Evolutionary conservation across 1,140 invertebrate genomes (phyloP).

Genomic region (Ips nitidus): DNA sequence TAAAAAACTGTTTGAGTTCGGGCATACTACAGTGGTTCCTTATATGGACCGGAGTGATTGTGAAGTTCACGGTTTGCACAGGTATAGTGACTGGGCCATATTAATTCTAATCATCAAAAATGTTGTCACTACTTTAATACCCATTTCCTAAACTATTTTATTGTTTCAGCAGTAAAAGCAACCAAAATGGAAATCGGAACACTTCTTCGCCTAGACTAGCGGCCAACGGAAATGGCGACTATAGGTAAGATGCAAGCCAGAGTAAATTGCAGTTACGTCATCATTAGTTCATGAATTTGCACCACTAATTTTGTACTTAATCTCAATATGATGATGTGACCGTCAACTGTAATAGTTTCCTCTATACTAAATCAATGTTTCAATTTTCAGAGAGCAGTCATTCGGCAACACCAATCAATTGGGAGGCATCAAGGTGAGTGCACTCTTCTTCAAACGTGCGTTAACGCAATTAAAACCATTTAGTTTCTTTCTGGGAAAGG

Average conservation of each 20-base stretch:
- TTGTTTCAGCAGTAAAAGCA: conserved; percentile 41
- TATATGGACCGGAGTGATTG: conserved; percentile 48
- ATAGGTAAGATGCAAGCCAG: conserved; percentile 36
- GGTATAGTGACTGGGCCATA: conserved; percentile 27
- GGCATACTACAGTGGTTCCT: conserved; percentile 44
- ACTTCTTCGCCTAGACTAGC: conserved; percentile 42
- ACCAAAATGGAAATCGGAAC: conserved; percentile 41
- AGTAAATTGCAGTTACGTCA: no score
- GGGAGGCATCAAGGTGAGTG: no score
- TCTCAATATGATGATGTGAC: no score
- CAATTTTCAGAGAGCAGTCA: no score
- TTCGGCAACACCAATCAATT: no score
- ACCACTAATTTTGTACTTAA: no score
- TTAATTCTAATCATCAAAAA: background rate
- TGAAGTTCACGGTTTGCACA: conserved; percentile 40
- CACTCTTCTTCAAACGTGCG: no score
- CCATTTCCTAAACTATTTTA: background rate
- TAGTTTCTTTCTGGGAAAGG: no score
- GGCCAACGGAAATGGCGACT: conserved; percentile 44
- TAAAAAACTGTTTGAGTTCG: conserved; percentile 44
- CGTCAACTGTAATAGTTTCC: no score
- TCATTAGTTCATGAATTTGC: no score
- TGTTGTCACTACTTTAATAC: background rate
- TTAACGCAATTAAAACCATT: no score
- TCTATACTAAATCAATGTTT: no score